Base-by-base conservation (phyloP, 2,888 invertebrate species). In the Endomychus coccineus region DNA sequence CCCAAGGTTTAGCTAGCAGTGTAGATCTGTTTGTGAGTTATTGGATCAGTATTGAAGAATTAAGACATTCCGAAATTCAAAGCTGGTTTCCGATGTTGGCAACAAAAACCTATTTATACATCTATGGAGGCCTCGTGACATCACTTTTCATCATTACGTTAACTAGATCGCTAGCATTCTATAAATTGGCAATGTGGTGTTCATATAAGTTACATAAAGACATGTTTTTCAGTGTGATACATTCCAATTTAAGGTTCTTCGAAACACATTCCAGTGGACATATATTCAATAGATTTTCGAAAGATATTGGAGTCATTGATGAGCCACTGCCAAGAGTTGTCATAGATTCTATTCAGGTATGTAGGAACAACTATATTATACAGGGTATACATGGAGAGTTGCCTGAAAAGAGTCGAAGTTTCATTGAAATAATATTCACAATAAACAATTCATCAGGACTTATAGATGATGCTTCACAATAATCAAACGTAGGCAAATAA, bases 241-340 rank as follows among this genome's bases (percentile, higher is more conserved):
- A 49, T 24, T 64, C 73, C 1, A 69, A 70, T 2, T 73, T 80
- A 62, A 55, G 70, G 31, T 89, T 89, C 63, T 89, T 87, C 57
- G 84, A 88, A 52, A 77, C 75, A 1, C 88, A 87, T 58, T 85
- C 87, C 5, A 76, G 78, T 48, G 81, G 82, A 16, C 70, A 80
- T 30, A 82, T 89, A 43, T 68, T 89, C 27, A 80, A 80, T 45
- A 43, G 87, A 44, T 86, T 88, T 54, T 80, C 85, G 1, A 86
- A 85, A 57, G 87, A 88, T 52, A 74, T 84, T 55, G 83, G 83
- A 1, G 74, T 78, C 0, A 75, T 85, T 58, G 84, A 84, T 49
- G 83, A 84, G 50, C 58, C 77, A 14, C 58, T 83, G 9, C 81
- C 81, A 0, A 73, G 76, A 36, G 71, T 73, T 19, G 61, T 73